Conservation (phyloP, 2,113 vertebrate species). For the Dipodomys ordii region DNA sequence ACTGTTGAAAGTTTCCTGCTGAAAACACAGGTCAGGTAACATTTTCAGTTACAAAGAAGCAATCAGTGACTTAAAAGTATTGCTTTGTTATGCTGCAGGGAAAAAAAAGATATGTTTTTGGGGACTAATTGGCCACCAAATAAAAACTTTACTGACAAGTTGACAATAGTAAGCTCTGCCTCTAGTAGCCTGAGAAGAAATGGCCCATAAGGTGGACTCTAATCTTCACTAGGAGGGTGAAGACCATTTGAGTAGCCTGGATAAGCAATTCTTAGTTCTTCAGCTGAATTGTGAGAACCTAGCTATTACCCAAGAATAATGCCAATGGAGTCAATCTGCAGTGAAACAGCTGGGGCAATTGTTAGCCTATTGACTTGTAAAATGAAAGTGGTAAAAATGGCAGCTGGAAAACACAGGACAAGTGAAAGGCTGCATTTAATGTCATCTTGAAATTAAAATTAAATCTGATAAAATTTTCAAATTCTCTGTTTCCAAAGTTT, state of each 20-base stretch:
- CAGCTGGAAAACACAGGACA: constrained; percentile 44
- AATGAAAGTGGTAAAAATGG: constrained; percentile 64
- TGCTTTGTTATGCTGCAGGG: constrained; percentile 72
- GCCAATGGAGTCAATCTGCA: constrained; percentile 53
- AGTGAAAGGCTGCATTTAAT: neutral
- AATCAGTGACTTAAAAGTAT: constrained; percentile 82
- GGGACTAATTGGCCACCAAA: constrained; percentile 69
- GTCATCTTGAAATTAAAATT: constrained; percentile 69
- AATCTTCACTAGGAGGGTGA: constrained; percentile 77
- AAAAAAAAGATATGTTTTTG: constrained; percentile 59
- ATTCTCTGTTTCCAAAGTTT: neutral
- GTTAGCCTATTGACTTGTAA: constrained; percentile 77
- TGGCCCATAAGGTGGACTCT: constrained; percentile 71
- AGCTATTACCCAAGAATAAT: constrained; percentile 47
- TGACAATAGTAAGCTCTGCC: constrained; percentile 66
- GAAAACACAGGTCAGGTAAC: constrained; percentile 78
- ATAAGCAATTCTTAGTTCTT: constrained; percentile 60
- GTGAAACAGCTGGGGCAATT: constrained; percentile 64
- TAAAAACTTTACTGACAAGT: constrained; percentile 77
- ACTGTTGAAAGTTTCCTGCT: constrained; percentile 69
- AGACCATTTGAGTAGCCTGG: constrained; percentile 69
- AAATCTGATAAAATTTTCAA: constrained; percentile 45
- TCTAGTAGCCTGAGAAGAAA: constrained; percentile 78
- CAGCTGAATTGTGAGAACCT: constrained; percentile 65
- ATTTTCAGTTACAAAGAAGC: constrained; percentile 79